phyloP scores from a whole-genome alignment of 2,113 vertebrate genomes.

The Oncorhynchus keta region DNA sequence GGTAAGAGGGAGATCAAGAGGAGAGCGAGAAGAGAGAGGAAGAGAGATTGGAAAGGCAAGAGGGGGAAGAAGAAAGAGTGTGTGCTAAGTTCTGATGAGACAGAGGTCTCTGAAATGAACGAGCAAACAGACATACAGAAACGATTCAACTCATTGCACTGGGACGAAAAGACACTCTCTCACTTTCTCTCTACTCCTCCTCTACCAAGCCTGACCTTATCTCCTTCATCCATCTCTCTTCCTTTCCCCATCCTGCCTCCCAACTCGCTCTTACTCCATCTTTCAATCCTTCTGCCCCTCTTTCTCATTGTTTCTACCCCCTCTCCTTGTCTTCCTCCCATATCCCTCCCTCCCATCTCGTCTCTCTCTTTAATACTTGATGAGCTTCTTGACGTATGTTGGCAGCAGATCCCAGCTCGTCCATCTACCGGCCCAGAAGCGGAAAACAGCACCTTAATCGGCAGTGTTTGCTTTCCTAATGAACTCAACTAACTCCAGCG shows the following conservation, averaged over 20 bases:
- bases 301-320: no score
- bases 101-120: no score
- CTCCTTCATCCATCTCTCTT: background rate
- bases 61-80: slow-evolving; percentile 7
- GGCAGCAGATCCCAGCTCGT: background rate
- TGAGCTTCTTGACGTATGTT: background rate
- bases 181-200: no score
- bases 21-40: slow-evolving; percentile 9
- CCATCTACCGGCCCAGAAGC: background rate
- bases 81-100: no score
- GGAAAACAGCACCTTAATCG: slow-evolving; percentile 23
- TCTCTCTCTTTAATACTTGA: background rate
- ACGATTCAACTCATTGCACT: no score
- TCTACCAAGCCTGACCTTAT: no score
- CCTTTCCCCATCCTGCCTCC: background rate
- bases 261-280: background rate
- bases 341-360: slow-evolving; percentile 7
- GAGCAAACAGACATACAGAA: no score
- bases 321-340: slow-evolving; percentile 6
- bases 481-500: slow-evolving; percentile 52
- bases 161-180: no score
- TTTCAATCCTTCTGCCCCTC: no score
- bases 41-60: slow-evolving; percentile 38
- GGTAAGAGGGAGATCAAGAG: background rate
- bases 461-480: slow-evolving; percentile 58